Percentiles rank a stretch among this genome's conserved stretches.
phyloP scores from a whole-genome alignment of 2,113 vertebrate species.

The Speoplatyrhinus poulsoni region DNA sequence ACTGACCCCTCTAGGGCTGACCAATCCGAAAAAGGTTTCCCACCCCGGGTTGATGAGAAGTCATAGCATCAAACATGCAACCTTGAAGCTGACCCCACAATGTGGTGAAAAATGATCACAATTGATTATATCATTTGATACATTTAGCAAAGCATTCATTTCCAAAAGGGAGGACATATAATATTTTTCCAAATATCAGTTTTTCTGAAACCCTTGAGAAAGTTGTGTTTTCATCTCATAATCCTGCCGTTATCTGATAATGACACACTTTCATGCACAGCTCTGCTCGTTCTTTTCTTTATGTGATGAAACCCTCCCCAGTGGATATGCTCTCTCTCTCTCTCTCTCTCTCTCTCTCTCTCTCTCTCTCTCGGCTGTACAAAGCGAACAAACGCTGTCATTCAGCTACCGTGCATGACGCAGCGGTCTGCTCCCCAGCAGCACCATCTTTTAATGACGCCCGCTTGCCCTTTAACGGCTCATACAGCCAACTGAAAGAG shows the following conservation, averaged over 20 bases:
- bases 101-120: too few species aligned
- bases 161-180: background rate
- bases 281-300: slow-evolving; percentile 26
- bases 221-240: slow-evolving; percentile 4
- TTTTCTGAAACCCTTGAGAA: background rate
- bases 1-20: slow-evolving; percentile 36
- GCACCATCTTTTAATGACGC: slow-evolving; percentile 24
- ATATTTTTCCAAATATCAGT: background rate
- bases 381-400: slow-evolving; percentile 48
- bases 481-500: slow-evolving; percentile 2
- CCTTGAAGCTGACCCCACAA: too few species aligned
- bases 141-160: too few species aligned
- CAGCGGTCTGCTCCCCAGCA: slow-evolving; percentile 13
- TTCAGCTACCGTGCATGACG: slow-evolving; percentile 26
- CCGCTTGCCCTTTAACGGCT: slow-evolving; percentile 12
- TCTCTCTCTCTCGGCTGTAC: background rate
- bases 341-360: too few species aligned
- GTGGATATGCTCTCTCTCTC: slow-evolving; percentile 14
- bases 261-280: slow-evolving; percentile 31
- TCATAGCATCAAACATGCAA: too few species aligned
- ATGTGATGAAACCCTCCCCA: slow-evolving; percentile 49
- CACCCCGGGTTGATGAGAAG: background rate
- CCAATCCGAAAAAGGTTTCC: slow-evolving; percentile 27
- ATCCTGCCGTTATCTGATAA: slow-evolving; percentile 25
- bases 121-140: too few species aligned